Percentiles rank a stretch among this genome's conserved stretches.
phyloP scores from a whole-genome alignment of 2,888 invertebrate genomes.

The Timema cristinae region DNA sequence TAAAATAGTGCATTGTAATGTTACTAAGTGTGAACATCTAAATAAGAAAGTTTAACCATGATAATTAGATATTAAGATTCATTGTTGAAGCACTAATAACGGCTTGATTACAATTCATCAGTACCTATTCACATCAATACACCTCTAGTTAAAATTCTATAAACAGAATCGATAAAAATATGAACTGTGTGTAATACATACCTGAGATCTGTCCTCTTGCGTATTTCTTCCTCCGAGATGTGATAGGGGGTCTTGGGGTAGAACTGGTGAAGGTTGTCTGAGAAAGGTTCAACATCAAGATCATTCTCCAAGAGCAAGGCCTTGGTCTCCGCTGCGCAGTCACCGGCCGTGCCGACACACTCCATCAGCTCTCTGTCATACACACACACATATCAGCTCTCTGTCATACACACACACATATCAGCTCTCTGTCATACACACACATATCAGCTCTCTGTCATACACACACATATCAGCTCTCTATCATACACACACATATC shows the following conservation, averaged over 20 bases:
- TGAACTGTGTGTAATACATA: slow-evolving; percentile 37
- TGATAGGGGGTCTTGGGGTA: slow-evolving; percentile 40
- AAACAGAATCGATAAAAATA: neutral
- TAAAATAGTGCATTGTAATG: too few species aligned
- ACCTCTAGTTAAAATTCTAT: slow-evolving; percentile 16
- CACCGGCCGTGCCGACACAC: slow-evolving; percentile 70
- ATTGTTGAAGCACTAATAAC: too few species aligned
- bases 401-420: neutral
- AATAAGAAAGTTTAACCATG: too few species aligned
- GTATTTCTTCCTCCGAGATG: slow-evolving; percentile 42
- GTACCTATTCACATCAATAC: neutral
- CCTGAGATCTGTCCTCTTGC: slow-evolving; percentile 40
- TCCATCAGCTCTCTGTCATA: slow-evolving; percentile 53
- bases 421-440: too few species aligned
- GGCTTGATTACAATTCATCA: neutral
- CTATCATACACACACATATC: neutral
- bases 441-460: neutral
- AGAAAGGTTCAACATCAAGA: slow-evolving; percentile 70
- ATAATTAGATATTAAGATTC: too few species aligned
- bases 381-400: neutral
- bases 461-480: too few species aligned
- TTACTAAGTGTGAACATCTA: too few species aligned
- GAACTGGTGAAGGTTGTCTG: slow-evolving; percentile 51
- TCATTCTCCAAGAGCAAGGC: slow-evolving; percentile 77
- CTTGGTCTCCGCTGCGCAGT: slow-evolving; percentile 71